These are phyloP conservation scores for Platysternon megacephalum DNA, from an alignment of 2,113 vertebrate species.

Conservation along the genomic window DNA sequence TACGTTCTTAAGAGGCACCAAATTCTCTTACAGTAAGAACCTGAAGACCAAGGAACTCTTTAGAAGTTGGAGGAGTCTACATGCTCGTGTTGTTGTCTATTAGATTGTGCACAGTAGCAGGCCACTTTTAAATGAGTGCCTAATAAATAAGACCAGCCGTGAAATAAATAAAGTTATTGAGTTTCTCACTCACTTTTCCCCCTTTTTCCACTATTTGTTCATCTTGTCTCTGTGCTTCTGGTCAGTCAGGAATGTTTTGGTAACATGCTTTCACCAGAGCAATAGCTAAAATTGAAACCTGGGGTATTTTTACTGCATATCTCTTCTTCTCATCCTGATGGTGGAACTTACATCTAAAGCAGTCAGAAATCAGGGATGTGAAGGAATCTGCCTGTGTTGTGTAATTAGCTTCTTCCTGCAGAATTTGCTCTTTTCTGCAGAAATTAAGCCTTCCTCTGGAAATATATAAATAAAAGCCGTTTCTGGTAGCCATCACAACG, in stretches of 20 bases:
- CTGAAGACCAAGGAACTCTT: not conserved
- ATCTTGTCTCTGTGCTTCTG: not conserved
- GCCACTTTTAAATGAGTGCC: constrained; percentile 45
- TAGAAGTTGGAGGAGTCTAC: not conserved
- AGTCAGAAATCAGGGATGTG: not conserved
- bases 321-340: rapidly evolving
- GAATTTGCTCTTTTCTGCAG: not conserved
- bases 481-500: rapidly evolving
- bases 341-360: not conserved
- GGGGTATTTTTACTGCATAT: not conserved
- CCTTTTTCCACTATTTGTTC: not conserved
- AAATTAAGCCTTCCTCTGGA: not conserved
- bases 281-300: constrained; percentile 25
- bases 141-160: constrained; percentile 13
- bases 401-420: not conserved
- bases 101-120: not conserved
- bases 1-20: not conserved
- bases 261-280: not conserved
- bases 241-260: constrained; percentile 1
- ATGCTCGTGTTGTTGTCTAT: constrained; percentile 7
- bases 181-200: constrained; percentile 31
- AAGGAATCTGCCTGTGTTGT: rapidly evolving
- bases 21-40: not conserved
- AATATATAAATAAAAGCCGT: not conserved
- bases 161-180: not conserved